A percentile compares a stretch with the other conserved stretches of the same genome.
These are phyloP conservation scores for Protaetia brevitarsis DNA, from an alignment of 1,140 invertebrate species.

Conservation along the genomic window DNA sequence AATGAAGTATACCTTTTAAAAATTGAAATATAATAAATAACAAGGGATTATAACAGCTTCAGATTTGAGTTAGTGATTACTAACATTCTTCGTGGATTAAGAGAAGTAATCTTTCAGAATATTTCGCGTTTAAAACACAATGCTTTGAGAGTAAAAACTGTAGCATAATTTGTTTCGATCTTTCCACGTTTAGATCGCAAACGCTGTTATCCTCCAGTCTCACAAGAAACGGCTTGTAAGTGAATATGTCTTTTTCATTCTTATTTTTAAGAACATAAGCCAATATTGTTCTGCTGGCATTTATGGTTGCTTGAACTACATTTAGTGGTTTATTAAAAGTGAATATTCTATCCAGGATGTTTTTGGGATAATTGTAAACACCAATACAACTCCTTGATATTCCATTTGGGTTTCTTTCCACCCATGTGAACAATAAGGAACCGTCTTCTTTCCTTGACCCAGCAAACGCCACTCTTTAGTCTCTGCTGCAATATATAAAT, in stretches of 20 bases:
- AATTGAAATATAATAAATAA: too few species aligned
- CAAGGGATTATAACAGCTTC: too few species aligned
- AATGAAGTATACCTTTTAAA: constrained; percentile 40
- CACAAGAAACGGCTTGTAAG: constrained; percentile 59
- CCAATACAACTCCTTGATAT: constrained; percentile 51
- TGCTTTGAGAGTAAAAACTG: constrained; percentile 76
- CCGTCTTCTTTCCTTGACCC: constrained; percentile 74
- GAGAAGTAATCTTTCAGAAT: constrained; percentile 66
- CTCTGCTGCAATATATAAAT: constrained; percentile 46
- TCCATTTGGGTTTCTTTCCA: constrained; percentile 50
- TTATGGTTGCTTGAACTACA: constrained; percentile 75
- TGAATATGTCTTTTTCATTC: constrained; percentile 34
- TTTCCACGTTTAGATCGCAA: constrained; percentile 53
- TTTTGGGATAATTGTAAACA: constrained; percentile 54
- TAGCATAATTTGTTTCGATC: constrained; percentile 66
- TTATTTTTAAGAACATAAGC: constrained; percentile 62
- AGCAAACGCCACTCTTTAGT: constrained; percentile 72
- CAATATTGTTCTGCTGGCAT: constrained; percentile 62
- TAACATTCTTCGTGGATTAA: constrained; percentile 78
- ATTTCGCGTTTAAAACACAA: constrained; percentile 56
- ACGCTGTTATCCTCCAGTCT: constrained; percentile 55
- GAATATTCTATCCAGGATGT: constrained; percentile 59
- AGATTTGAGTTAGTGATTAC: too few species aligned
- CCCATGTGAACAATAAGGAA: constrained; percentile 67
- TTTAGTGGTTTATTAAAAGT: constrained; percentile 61